A percentile compares a stretch with the other conserved stretches of the same genome.
Evolutionary conservation across 2,888 invertebrate species (phyloP).

Genomic region (Nomada ferruginata): DNA sequence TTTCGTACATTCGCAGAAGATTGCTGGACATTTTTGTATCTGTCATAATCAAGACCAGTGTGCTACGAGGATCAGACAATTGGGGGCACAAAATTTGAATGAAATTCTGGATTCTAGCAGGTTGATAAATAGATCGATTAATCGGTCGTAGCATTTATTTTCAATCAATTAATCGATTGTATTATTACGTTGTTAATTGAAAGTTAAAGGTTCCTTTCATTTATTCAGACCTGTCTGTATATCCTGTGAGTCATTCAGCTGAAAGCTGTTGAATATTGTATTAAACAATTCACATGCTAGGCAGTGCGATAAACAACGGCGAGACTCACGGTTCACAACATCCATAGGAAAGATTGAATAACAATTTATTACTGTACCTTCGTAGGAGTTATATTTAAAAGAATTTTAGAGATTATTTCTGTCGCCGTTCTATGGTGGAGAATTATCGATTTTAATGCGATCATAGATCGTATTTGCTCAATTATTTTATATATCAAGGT

Average conservation of each 20-base stretch:
- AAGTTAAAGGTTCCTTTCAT: background rate
- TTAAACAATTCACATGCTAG: constrained; percentile 43
- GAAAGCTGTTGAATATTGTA: constrained; percentile 14
- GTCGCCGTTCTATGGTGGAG: background rate
- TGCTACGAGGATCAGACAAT: too few species aligned
- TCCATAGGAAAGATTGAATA: constrained; percentile 4
- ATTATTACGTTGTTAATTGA: background rate
- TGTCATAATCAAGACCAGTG: background rate
- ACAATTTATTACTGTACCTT: constrained; percentile 31
- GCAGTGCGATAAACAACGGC: constrained; percentile 20
- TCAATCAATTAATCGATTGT: too few species aligned
- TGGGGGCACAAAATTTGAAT: too few species aligned
- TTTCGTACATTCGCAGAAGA: background rate
- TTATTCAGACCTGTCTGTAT: background rate
- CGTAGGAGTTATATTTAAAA: background rate
- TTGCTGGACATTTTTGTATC: background rate
- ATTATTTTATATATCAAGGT: too few species aligned
- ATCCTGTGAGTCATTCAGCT: too few species aligned
- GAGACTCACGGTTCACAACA: constrained; percentile 33
- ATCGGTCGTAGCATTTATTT: too few species aligned
- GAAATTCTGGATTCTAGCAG: too few species aligned
- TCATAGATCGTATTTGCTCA: too few species aligned
- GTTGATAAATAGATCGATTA: too few species aligned
- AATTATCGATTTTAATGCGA: too few species aligned
- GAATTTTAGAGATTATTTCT: background rate